A percentile compares a stretch with the other conserved stretches of the same genome.
Evolutionary conservation across 2,113 vertebrate species (phyloP).

Genomic region (Labeo catla): DNA sequence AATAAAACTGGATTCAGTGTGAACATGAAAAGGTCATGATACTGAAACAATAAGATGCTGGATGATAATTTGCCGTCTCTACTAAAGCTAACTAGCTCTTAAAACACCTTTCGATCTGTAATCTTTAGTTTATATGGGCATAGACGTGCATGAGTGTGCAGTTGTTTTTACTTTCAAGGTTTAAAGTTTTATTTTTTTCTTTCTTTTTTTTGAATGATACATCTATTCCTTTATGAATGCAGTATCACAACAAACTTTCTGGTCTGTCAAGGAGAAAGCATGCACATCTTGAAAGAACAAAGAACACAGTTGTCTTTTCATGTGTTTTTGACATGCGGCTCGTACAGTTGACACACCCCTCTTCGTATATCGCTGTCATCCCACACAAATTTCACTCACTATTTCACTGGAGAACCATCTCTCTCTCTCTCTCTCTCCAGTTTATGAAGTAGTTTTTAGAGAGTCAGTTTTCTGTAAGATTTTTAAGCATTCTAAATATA

Average conservation of each 20-base stretch:
- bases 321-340: constrained; percentile 10
- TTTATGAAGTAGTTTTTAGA: neutral
- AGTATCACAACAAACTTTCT: constrained; percentile 6
- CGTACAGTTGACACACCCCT: constrained; percentile 3
- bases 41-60: neutral
- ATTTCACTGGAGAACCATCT: neutral
- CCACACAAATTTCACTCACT: neutral
- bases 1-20: neutral
- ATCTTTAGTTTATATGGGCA: neutral
- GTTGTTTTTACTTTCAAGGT: neutral
- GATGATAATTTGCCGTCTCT: neutral
- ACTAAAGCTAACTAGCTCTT: neutral
- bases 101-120: neutral
- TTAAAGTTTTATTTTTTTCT: neutral
- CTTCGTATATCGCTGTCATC: constrained; percentile 17
- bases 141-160: constrained; percentile 1
- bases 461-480: neutral
- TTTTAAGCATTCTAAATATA: too few species aligned
- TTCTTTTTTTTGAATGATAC: constrained; percentile 29
- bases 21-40: constrained; percentile 10
- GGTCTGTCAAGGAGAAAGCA: constrained; percentile 34
- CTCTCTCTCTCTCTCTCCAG: neutral
- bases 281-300: constrained; percentile 32
- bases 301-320: constrained; percentile 24
- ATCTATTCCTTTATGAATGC: constrained; percentile 13